phyloP scores from a whole-genome alignment of 1,140 invertebrate species.

The Lucilia sericata region DNA sequence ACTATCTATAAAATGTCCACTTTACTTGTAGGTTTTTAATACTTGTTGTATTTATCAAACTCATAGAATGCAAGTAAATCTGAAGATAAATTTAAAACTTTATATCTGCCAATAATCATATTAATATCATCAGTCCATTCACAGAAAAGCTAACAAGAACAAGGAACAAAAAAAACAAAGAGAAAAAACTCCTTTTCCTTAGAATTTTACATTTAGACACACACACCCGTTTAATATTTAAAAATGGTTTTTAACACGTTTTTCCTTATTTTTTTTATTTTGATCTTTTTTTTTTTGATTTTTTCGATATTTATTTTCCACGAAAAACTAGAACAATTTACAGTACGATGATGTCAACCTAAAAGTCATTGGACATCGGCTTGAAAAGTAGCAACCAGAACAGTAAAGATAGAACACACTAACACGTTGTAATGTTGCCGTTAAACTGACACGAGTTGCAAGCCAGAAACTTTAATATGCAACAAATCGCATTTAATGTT shows the following conservation, averaged over 20 bases:
- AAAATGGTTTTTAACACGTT: not conserved
- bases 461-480: constrained; percentile 35
- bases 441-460: constrained; percentile 34
- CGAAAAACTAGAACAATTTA: constrained; percentile 17
- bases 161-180: no score
- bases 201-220: no score
- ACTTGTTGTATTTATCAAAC: no score
- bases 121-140: no score
- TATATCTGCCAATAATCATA: no score
- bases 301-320: not conserved
- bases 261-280: not conserved
- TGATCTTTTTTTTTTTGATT: not conserved
- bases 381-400: not conserved
- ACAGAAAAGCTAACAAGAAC: no score
- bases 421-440: constrained; percentile 42
- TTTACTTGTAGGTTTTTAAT: no score
- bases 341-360: constrained; percentile 31
- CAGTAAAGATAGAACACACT: not conserved
- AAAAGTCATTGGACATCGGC: not conserved
- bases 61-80: no score
- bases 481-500: constrained; percentile 35
- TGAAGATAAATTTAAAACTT: no score
- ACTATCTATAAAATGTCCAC: no score
- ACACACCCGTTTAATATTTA: no score
- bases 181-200: no score